Percentiles rank a stretch among this genome's conserved stretches.
Evolutionary conservation across 2,888 invertebrate genomes (phyloP).

Genomic region (Lucinisca nassula): DNA sequence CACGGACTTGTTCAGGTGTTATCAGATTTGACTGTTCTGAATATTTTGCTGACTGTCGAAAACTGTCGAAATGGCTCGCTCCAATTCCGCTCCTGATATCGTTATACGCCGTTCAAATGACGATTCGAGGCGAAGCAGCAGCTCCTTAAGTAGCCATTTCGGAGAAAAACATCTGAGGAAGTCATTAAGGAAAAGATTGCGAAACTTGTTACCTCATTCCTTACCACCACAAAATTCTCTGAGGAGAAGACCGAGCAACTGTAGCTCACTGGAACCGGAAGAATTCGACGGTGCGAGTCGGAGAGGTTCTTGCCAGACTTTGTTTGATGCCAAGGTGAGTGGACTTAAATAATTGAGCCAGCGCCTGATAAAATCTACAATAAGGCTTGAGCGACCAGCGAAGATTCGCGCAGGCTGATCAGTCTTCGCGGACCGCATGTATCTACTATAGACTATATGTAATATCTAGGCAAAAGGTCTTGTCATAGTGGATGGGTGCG

Average conservation of each 20-base stretch:
- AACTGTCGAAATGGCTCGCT: neutral
- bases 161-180: neutral
- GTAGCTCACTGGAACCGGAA: neutral
- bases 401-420: too few species aligned
- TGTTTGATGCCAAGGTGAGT: neutral
- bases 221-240: neutral
- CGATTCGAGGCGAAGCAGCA: neutral
- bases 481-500: too few species aligned
- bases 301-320: neutral
- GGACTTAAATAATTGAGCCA: neutral
- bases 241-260: neutral
- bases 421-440: too few species aligned
- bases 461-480: too few species aligned
- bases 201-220: neutral
- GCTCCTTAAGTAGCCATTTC: neutral
- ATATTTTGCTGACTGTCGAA: too few species aligned
- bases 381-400: too few species aligned
- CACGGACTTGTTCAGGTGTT: too few species aligned
- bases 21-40: too few species aligned
- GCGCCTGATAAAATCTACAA: too few species aligned
- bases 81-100: slow-evolving; percentile 7
- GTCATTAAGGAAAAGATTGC: neutral
- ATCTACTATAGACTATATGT: too few species aligned
- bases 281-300: neutral
- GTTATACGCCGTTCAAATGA: neutral